Evolutionary conservation across 2,797 vertebrate species (phyloP), one percentile per base, ranked within the genome.

Genomic region (Microctenopoma stevenorrisi): DNA sequence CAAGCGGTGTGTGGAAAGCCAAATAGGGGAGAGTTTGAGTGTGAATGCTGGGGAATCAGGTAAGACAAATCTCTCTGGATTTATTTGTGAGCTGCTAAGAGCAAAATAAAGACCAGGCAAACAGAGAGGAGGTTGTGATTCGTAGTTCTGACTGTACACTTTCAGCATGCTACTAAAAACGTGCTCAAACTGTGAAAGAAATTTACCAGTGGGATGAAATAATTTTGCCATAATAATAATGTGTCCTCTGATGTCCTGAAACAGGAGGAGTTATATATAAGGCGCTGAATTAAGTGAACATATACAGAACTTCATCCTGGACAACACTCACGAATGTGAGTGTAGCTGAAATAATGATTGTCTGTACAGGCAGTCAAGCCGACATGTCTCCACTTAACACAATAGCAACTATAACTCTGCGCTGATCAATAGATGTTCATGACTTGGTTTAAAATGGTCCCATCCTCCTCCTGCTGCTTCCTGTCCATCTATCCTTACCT

Each of bases 381-480:
- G 74, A 70, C 74, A 83, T 74, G 72, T 85, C 82, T 86, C 77
- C 79, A 85, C 78, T 85, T 84, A 81, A 81, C 83, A 88, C 88
- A 89, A 86, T 68, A 79, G 84, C 78, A 82, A 74, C 70, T 64
- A 82, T 74, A 85, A 88, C 77, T 87, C 79, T 80, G 81, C 79
- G 63, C 52, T 88, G 89, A 93, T 93, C 91, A 92, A 93, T 92
- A 93, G 82, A 55, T 69, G 73, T 67, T 89, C 86, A 86, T 86
- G 80, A 83, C 82, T 82, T 65, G 66, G 82, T 85, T 89, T 89
- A 86, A 85, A 92, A 86, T 72, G 83, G 60, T 60, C 79, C 82
- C 78, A 80, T 86, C 81, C 83, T 81, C 85, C 78, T 79, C 68
- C 78, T 55, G 75, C 70, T 78, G 75, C 70, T 79, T 74, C 72